Evolutionary conservation across 2,888 invertebrate species (phyloP), one percentile per base, ranked within the genome.

Genomic region (Amitus sp.): DNA sequence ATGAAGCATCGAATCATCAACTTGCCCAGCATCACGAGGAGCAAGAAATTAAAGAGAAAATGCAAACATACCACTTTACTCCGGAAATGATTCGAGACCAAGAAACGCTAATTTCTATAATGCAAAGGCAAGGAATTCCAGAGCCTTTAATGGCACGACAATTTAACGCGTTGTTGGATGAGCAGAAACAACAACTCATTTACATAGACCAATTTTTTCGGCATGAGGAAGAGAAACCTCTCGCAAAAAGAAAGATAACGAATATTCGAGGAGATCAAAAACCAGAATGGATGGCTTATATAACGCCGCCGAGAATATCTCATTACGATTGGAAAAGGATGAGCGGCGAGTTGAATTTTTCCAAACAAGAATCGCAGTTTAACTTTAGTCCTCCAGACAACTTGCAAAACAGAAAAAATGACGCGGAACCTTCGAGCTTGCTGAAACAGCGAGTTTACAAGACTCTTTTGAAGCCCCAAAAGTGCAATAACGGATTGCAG

Each of bases 401-500:
- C n/a, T n/a, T n/a, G n/a, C n/a, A n/a, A n/a, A n/a, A n/a, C n/a
- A n/a, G n/a, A n/a, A n/a, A n/a, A n/a, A n/a, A n/a, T 37, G 13
- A 37, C 12, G 6, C n/a, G 6, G 30, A 30, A 30, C 67, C 75
- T 1, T 73, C 69, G 5, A 79, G 78, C 56, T 49, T 78, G 27
- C n/a, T 76, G n/a, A 73, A 76, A 40, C 50, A 76, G 12, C 71
- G 74, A 4, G 6, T 68, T 2, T 69, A 74, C 50, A 73, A 71
- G 23, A 69, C 75, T 6, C 56, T 69, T 1, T 56, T 73, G 0
- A 66, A 68, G 2, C 64, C 71, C 2, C 73, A 72, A 40, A 71
- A 62, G 15, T 67, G 69, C n/a, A 80, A 79, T 53, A 80, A 80
- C 45, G 80, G 80, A 0, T 47, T 80, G 17, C 80, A 80, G 51